Evolutionary conservation across 2,888 invertebrate genomes (phyloP).

Genomic region (Clunio marinus): DNA sequence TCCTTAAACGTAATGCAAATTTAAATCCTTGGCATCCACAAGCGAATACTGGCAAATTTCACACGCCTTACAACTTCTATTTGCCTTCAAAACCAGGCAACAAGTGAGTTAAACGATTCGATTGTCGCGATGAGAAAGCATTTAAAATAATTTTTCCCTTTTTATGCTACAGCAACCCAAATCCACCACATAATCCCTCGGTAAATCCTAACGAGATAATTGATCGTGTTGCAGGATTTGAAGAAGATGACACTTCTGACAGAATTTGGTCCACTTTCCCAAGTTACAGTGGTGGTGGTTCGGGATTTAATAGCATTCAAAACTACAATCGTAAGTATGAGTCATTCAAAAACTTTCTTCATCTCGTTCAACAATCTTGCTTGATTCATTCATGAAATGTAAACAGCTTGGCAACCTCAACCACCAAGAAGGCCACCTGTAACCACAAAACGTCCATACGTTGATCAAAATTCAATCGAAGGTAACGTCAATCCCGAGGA

Average conservation of each 20-base stretch:
- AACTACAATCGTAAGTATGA: too few species aligned
- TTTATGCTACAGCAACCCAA: background rate
- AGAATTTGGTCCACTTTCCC: background rate
- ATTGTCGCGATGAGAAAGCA: too few species aligned
- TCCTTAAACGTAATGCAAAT: background rate
- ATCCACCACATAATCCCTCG: background rate
- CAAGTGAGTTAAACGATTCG: background rate
- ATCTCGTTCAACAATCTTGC: too few species aligned
- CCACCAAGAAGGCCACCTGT: too few species aligned
- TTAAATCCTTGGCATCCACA: conserved; percentile 20
- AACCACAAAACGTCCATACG: background rate
- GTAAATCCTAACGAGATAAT: background rate
- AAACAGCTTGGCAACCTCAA: too few species aligned
- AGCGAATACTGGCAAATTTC: background rate
- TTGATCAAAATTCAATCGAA: background rate
- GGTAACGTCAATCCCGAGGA: background rate
- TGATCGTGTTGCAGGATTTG: background rate
- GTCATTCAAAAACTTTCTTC: too few species aligned
- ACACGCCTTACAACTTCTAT: conserved; percentile 23
- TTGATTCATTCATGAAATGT: too few species aligned
- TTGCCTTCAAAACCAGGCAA: conserved; percentile 5
- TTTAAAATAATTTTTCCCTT: background rate
- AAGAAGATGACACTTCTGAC: background rate
- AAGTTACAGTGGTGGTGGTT: background rate
- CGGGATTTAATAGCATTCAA: too few species aligned